A percentile compares a stretch with the other conserved stretches of the same genome.
Evolutionary conservation across 2,113 vertebrate species (phyloP).

Genomic region (Halichoerus grypus): DNA sequence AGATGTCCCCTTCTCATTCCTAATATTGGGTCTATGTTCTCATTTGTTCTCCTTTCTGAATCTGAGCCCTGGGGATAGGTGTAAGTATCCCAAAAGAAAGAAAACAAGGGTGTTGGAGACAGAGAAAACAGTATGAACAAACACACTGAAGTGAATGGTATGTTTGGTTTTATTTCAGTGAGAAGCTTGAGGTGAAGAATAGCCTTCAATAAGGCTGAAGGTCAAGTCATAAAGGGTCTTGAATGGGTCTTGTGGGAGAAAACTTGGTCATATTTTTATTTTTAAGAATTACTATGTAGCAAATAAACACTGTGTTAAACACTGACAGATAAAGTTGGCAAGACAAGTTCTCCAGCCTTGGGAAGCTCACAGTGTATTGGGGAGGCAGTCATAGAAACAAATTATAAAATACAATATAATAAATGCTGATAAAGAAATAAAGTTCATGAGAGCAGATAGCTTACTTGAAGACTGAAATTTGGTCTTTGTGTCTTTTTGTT

Average conservation of each 20-base stretch:
- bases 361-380: neutral
- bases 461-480: slow-evolving; percentile 10
- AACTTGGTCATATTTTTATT: slow-evolving; percentile 47
- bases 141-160: neutral
- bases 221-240: neutral
- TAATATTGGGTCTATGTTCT: neutral
- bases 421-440: slow-evolving; percentile 10
- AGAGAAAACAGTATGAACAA: slow-evolving; percentile 10
- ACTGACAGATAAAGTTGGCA: neutral
- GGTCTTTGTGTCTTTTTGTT: slow-evolving; percentile 39
- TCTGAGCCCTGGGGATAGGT: neutral
- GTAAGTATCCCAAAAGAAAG: neutral
- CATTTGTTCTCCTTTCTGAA: neutral
- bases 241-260: neutral
- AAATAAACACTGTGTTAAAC: neutral
- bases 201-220: neutral
- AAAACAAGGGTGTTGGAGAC: neutral
- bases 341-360: neutral
- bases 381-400: slow-evolving; percentile 21
- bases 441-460: neutral
- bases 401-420: neutral
- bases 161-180: slow-evolving; percentile 12
- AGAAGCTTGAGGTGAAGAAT: neutral
- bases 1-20: neutral
- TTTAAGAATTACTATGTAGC: neutral